A percentile compares a stretch with the other conserved stretches of the same genome.
phyloP scores from a whole-genome alignment of 1,140 invertebrate species.

The Solenopsis invicta region DNA sequence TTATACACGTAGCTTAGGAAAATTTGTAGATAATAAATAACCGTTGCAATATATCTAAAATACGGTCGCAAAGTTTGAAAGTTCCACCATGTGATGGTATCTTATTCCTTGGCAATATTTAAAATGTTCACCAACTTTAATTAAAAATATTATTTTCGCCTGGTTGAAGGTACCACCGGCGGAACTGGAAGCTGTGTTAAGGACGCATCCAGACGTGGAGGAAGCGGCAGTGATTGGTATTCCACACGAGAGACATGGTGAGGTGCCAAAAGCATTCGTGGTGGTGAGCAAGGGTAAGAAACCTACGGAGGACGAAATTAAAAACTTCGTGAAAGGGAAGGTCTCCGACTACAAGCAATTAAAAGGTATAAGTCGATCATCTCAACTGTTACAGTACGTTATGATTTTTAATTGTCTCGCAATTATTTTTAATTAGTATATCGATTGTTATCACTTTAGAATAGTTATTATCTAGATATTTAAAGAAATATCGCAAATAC shows the following conservation, averaged over 20 bases:
- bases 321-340: conserved; percentile 88
- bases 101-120: background rate
- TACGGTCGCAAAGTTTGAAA: background rate
- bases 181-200: conserved; percentile 93
- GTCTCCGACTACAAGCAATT: conserved; percentile 91
- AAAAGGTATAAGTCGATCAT: conserved; percentile 74
- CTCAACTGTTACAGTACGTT: background rate
- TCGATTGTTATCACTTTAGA: background rate
- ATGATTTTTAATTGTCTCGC: conserved; percentile 14
- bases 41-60: background rate
- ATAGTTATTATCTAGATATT: background rate
- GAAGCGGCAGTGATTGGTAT: conserved; percentile 95
- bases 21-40: background rate
- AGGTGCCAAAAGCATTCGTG: conserved; percentile 92
- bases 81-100: background rate
- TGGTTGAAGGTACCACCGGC: conserved; percentile 93
- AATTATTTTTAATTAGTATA: conserved; percentile 9
- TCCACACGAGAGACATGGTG: conserved; percentile 91
- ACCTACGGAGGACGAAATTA: conserved; percentile 79
- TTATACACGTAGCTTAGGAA: background rate
- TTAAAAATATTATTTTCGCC: conserved; percentile 32
- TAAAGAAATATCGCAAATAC: background rate
- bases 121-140: background rate
- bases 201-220: conserved; percentile 91
- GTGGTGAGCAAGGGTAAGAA: conserved; percentile 85